Base-by-base conservation (phyloP, 2,888 invertebrate genomes). In the Pedicia rivosa region DNA sequence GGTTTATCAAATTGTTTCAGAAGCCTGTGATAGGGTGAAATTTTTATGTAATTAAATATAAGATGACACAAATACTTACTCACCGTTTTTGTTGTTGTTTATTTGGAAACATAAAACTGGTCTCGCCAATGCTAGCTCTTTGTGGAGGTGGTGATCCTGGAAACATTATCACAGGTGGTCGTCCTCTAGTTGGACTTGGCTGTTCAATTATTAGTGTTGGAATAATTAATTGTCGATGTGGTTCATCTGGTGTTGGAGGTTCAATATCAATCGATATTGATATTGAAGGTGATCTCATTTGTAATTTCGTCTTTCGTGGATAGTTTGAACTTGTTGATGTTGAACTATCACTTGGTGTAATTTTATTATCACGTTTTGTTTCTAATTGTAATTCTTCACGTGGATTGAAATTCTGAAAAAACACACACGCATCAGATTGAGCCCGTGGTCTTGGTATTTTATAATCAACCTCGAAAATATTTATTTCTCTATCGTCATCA, bases 201-300 rank as follows among this genome's bases (percentile, higher is more conserved):
- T 77, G 68, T 57, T 78, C 72, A 38, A 80, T 66, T 2, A 67
- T 72, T 16, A 79, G 56, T 10, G 70, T 65, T 2, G 79, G 79
- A 35, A 78, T 76, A 19, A 70, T 58, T 14, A 76, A 56, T 25
- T 60, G 57, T 1, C 68, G 67, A 14, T 68, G 67, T 38, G 51
- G 43, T 36, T 54, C 52, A 13, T 50, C 51, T 2, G 51, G 53
- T 15, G 51, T 51, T 19, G 53, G 52, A 24, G 57, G 58, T 37
- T 51, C 49, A 14, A 48, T 45, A 34, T 53, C 56, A 34, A 54
- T 54, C 24, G 50, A 51, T 33, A 52, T 29, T 16, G 43, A 27
- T 35, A 38, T 24, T 40, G 39, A 19, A 24, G 35, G 29, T 30
- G 37, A 12, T 26, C 27, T 27, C 28, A 29, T 16, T 36, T 35